A percentile compares a stretch with the other conserved stretches of the same genome.
phyloP scores from a whole-genome alignment of 2,113 vertebrate species.

The Irena cyanogastra region DNA sequence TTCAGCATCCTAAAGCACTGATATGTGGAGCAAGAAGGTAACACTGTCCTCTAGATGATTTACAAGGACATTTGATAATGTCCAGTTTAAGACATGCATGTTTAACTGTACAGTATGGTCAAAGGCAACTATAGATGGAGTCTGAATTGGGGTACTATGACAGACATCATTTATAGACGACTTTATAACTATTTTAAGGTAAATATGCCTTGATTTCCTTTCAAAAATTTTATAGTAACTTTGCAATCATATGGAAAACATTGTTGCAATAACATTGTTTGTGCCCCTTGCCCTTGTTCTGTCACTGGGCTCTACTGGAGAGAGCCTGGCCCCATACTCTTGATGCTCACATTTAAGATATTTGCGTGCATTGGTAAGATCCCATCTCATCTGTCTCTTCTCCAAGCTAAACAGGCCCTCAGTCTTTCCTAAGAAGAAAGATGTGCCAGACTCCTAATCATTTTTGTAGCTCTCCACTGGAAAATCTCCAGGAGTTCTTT shows the following conservation, averaged over 20 bases:
- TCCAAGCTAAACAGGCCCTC: rapidly evolving
- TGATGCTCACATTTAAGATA: background rate
- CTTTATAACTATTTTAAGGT: background rate
- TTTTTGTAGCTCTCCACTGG: background rate
- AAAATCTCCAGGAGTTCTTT: background rate
- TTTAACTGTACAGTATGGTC: background rate
- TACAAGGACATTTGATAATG: background rate
- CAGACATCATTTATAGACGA: background rate
- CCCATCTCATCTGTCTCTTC: background rate
- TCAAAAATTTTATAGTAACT: background rate
- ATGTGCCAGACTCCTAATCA: background rate
- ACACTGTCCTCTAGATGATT: background rate
- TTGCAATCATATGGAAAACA: background rate
- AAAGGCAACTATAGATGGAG: background rate
- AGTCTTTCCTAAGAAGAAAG: background rate
- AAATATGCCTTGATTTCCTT: background rate
- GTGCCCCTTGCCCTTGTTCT: background rate
- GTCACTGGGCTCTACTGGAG: background rate
- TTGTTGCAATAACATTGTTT: background rate
- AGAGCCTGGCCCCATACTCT: background rate
- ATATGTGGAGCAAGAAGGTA: background rate
- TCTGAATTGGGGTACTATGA: background rate
- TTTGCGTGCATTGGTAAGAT: background rate
- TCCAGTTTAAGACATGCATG: background rate
- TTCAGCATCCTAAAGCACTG: background rate